A percentile compares a stretch with the other conserved stretches of the same genome.
Conservation (phyloP, 2,113 vertebrate genomes). For the Stercorarius parasiticus region DNA sequence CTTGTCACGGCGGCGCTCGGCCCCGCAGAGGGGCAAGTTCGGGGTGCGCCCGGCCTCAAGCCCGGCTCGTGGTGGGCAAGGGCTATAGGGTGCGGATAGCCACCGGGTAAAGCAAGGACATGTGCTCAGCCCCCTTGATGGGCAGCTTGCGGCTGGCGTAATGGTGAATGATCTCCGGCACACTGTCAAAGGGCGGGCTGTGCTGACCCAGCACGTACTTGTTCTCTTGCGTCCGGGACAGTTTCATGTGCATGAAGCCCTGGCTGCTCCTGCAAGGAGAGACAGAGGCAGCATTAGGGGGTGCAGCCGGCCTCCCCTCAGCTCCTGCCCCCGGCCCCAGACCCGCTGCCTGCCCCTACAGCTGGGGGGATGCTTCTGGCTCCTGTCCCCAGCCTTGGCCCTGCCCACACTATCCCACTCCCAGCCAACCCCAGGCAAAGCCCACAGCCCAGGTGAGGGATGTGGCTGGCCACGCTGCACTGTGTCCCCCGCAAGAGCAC, state of each 20-base stretch:
- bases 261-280: slow-evolving; percentile 90
- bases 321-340: rapidly evolving
- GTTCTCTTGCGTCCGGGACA: slow-evolving; percentile 93
- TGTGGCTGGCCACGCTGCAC: rapidly evolving
- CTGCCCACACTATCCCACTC: not conserved
- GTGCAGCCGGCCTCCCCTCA: not conserved
- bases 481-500: rapidly evolving
- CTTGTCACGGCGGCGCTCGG: not conserved
- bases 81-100: slow-evolving; percentile 93
- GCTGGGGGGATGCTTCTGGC: not conserved
- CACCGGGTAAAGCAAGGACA: slow-evolving; percentile 97
- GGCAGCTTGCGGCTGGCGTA: slow-evolving; percentile 97
- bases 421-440: not conserved
- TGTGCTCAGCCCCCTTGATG: slow-evolving; percentile 97
- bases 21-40: not conserved
- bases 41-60: not conserved
- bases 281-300: not conserved
- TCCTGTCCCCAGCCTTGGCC: not conserved
- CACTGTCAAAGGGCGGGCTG: slow-evolving; percentile 93
- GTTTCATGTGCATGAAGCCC: slow-evolving; percentile 99
- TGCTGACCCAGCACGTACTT: slow-evolving; percentile 97
- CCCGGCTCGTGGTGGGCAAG: not conserved
- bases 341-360: not conserved
- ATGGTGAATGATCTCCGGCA: slow-evolving; percentile 96
- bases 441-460: not conserved